Conservation (phyloP, 2,113 vertebrate genomes). For the Pomatorhinus ruficollis region DNA sequence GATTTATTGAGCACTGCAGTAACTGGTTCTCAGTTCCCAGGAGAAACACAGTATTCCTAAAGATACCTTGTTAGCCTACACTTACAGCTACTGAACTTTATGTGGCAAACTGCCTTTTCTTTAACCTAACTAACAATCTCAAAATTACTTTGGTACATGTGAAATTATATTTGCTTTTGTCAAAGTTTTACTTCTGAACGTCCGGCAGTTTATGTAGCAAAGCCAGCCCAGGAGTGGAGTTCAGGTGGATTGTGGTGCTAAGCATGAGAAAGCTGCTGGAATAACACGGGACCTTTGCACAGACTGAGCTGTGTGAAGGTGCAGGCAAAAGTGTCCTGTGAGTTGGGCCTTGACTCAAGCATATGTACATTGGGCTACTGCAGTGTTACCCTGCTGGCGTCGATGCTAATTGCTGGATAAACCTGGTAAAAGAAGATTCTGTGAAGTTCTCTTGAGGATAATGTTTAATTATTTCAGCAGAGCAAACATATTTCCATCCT, state of each 20-base stretch:
- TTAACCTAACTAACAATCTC: background rate
- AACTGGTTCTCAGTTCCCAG: background rate
- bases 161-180: background rate
- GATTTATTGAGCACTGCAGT: background rate
- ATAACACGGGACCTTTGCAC: background rate
- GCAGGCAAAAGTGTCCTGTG: background rate
- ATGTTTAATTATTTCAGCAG: background rate
- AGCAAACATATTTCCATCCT: background rate
- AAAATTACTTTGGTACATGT: background rate
- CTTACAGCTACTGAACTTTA: background rate
- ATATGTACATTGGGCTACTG: accelerated
- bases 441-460: background rate
- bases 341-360: too few relatives aligned
- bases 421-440: background rate
- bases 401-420: background rate
- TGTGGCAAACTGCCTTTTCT: background rate
- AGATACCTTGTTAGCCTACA: background rate
- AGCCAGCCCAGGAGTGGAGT: background rate
- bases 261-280: background rate
- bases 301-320: background rate
- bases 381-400: background rate
- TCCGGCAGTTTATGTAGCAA: background rate
- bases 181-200: background rate
- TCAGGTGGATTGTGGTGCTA: background rate
- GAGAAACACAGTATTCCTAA: background rate